Evolutionary conservation across 2,113 vertebrate species (phyloP), one percentile per base, ranked within the genome.

Genomic region (Hemicordylus capensis): DNA sequence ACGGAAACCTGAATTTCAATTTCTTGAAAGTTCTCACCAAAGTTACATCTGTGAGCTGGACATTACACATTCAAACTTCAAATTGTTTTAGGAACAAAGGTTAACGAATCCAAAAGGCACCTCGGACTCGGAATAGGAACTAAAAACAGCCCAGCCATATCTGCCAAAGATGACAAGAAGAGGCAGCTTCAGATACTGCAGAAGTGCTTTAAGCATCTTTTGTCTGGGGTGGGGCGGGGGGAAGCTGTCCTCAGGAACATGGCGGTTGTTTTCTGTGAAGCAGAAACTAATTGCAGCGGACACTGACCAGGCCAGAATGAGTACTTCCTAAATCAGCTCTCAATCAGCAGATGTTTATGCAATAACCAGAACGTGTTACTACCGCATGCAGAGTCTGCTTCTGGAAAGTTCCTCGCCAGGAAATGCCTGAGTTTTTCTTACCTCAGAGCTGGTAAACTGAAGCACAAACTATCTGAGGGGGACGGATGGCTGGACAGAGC

Each of bases 341-440:
- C 85, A 0, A 1, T 0, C 12, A 19, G 22, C 20, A 73, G 70
- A 56, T 56, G 37, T 56, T 69, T 19, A 83, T 63, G 5, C 0
- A 22, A 70, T 64, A 76, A 70, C 42, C 1, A 80, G 81, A 3
- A 20, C 22, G 24, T 54, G 0, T 26, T 22, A 20, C 20, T 51
- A 5, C 0, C 7, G 66, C 59, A 54, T 64, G 46, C 58, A 63
- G 81, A 5, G 11, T 61, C 1, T 26, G 0, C n/a, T n/a, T n/a
- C 64, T 77, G 84, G 80, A 39, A 80, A 87, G 69, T 8, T 86
- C 59, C 37, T 69, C 19, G 72, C 31, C 0, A 34, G 7, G 63
- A 3, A 26, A n/a, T n/a, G n/a, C n/a, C n/a, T n/a, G n/a, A n/a
- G n/a, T 63, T 74, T 39, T 59, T 84, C 59, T 28, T 54, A 3